Evolutionary conservation across 2,888 invertebrate species (phyloP), one percentile per base, ranked within the genome.

Genomic region (Lasioglossum malachurum): DNA sequence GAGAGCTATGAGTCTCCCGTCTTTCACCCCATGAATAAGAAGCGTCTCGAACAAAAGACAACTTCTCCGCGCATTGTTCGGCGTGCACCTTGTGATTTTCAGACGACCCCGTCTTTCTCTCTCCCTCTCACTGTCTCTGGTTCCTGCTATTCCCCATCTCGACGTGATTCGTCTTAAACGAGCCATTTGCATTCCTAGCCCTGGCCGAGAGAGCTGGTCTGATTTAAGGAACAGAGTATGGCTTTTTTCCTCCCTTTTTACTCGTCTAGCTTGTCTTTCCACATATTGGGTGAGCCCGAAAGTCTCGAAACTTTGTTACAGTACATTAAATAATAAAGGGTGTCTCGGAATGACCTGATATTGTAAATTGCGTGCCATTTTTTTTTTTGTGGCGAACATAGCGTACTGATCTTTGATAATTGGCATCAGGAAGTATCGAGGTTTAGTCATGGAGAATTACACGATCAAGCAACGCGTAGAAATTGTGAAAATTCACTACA

Each of bases 101-200:
- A 82, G 87, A 64, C 60, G 78, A 78, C 60, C 81, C 57, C 57
- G 27, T 16, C 49, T 46, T 16, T 35, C 64, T 31, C 16, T 7
- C 35, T 27, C 64, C 31, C 4, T 31, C 31, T 19, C 19, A 8
- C 67, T 71, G 5, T 41, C 41, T n/a, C 41, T 38, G 71, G 78
- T 83, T 23, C 80, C 74, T 57, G 81, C 64, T 38, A 49, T 35
- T 67, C 60, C 60, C 64, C 80, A 82, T 84, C 41, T 41, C 71
- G 80, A 87, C 87, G 89, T 72, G 88, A 88, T 82, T 69, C 90
- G 82, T 90, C 90, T 90, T 84, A 83, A 89, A 88, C 84, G 85
- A 83, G 83, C 79, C 88, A 90, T 89, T 89, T 83, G 81, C 90
- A 89, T 89, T 88, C 89, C 86, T 83, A 88, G 79, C 82, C 78